Evolutionary conservation across 2,797 vertebrate genomes (phyloP), one percentile per base, ranked within the genome.

Genomic region (Myotis daubentonii): DNA sequence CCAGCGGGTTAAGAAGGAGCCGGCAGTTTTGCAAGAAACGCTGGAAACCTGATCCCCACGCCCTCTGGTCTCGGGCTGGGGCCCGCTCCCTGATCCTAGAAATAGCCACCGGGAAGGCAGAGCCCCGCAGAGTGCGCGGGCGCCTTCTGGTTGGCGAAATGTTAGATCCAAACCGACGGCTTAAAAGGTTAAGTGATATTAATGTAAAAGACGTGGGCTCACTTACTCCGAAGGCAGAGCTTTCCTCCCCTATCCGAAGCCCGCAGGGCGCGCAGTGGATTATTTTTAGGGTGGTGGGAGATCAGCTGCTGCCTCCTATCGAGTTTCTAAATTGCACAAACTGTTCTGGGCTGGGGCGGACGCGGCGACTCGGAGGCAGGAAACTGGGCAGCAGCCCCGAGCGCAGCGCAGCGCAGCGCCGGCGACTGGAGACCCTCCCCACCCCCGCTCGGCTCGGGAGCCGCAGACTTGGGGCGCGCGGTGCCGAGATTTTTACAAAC

Each of bases 231-330:
- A 95, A 94, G 91, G 95, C 96, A 98, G 96, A 81, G 93, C 92
- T 97, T 97, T 97, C 95, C 94, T 98, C 95, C 92, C 95, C 94
- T 93, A 80, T 90, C 94, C 57, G 97, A 96, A 97, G 97, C 96
- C 1, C 87, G 96, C 96, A 78, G 95, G 95, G 93, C 94, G 97
- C 95, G 91, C 92, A 87, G 94, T 84, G 94, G 97, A 98, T 98
- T 98, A 98, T 98, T 98, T 98, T 98, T 98, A 98, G 98, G 97
- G 97, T 97, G 97, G 95, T 98, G 98, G 98, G 98, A 98, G 98
- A 98, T 98, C 98, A 98, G 98, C 98, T 98, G 98, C 98, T 97
- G 98, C 98, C 98, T 98, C 98, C 98, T 98, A 98, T 98, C 98
- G 98, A 97, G 97, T 98, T 98, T 98, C 98, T 96, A 78, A 96